Conservation (phyloP, 2,888 invertebrate genomes). For the Carabus problematicus region DNA sequence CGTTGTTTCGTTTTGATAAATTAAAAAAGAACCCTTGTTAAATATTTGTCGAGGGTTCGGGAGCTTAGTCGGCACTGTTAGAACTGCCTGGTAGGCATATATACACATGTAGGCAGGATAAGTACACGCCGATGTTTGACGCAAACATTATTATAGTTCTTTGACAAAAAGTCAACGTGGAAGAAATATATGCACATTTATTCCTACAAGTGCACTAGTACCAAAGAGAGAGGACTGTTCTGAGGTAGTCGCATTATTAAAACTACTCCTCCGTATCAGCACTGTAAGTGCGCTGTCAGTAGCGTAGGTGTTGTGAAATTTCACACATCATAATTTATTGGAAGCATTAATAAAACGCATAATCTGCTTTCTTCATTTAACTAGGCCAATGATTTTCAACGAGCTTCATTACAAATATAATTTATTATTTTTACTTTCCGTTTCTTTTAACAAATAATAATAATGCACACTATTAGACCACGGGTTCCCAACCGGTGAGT, state of each 20-base stretch:
- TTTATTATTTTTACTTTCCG: too few relatives aligned
- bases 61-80: too few relatives aligned
- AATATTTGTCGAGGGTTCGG: slow-evolving; percentile 12
- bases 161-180: slow-evolving; percentile 35
- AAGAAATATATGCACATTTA: slow-evolving; percentile 38
- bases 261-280: slow-evolving; percentile 10
- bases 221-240: slow-evolving; percentile 28
- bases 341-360: too few relatives aligned
- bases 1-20: too few relatives aligned
- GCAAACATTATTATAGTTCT: slow-evolving; percentile 33
- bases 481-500: too few relatives aligned
- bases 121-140: not conserved
- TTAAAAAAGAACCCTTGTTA: not conserved
- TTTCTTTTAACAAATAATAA: too few relatives aligned
- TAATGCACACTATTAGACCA: too few relatives aligned
- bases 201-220: slow-evolving; percentile 28
- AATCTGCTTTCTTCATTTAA: too few relatives aligned
- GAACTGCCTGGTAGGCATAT: slow-evolving; percentile 2
- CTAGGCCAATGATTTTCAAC: too few relatives aligned
- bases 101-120: slow-evolving; percentile 19
- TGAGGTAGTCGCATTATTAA: slow-evolving; percentile 35
- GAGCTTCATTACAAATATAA: too few relatives aligned
- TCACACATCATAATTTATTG: too few relatives aligned
- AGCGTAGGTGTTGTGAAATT: too few relatives aligned
- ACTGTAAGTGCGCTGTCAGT: not conserved